These are phyloP conservation scores for Cactoblastis cactorum DNA, from an alignment of 2,888 invertebrate genomes.

Conservation along the genomic window DNA sequence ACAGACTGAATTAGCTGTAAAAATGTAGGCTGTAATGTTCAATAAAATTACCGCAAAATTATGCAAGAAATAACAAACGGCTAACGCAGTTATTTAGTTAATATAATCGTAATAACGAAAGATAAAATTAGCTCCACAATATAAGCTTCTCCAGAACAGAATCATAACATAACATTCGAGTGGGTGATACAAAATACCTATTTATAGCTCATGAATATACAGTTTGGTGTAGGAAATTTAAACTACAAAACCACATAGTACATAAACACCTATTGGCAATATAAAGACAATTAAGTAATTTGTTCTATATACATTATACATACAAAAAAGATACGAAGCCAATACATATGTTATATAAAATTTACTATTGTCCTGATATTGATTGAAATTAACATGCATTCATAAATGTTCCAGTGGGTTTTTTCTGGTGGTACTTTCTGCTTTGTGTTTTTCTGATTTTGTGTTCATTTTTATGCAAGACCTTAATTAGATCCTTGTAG, in stretches of 20 bases:
- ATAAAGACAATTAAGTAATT: too few relatives aligned
- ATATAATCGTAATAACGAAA: conserved; percentile 21
- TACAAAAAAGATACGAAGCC: too few relatives aligned
- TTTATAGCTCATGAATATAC: conserved; percentile 36
- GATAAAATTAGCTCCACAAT: conserved; percentile 35
- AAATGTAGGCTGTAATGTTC: not conserved
- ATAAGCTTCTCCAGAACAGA: conserved; percentile 32
- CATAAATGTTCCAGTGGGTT: too few relatives aligned
- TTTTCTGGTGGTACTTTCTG: too few relatives aligned
- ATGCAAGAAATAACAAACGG: not conserved
- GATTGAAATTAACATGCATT: too few relatives aligned
- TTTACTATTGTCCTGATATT: too few relatives aligned
- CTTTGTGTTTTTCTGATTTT: not conserved
- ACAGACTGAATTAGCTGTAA: not conserved
- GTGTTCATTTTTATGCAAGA: not conserved
- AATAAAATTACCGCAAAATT: not conserved
- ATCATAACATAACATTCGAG: conserved; percentile 25
- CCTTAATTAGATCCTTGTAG: not conserved
- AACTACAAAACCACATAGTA: not conserved
- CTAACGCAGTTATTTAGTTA: not conserved
- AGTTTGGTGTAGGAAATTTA: conserved; percentile 16
- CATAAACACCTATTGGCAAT: not conserved
- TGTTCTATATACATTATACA: too few relatives aligned
- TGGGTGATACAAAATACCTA: conserved; percentile 40
- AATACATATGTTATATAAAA: too few relatives aligned